Base-by-base conservation (phyloP, 2,888 invertebrate genomes). In the Cataglyphis rosenhaueri region DNA sequence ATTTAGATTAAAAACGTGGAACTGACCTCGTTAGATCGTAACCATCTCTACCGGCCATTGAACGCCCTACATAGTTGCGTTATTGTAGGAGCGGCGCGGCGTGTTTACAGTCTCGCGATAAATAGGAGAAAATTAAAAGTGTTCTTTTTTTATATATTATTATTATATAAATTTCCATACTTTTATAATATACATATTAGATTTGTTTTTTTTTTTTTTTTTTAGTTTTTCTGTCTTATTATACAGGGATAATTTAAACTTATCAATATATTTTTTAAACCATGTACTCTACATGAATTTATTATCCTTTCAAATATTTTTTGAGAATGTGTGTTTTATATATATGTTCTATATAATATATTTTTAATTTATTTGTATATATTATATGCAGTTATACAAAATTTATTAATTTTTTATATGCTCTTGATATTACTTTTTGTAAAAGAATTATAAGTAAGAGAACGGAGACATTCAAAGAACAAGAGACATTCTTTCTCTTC, bases 1-100 rank as follows among this genome's bases (percentile, higher is more conserved):
- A 79, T 84, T 84, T 73, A 68, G 52, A 84, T 84, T 83, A 84
- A 84, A 79, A 84, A 84, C 66, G 66, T 48, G 48, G 66, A 79
- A 71, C 83, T 79, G 78, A 79, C 78, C 78, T 59, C 78, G 71
- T 79, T 79, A 70, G 41, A 62, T 41, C 48, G 62, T 76, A 75
- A 66, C 64, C 52, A 44, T 38, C 61, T 66, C 65, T 44, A 64
- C 64, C 57, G 62, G 82, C 64, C 65, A 57, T 65, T 71, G 82
- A 62, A 62, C 82, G 81, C 73, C 48, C 62, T 62, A 81, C 68
- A 73, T 65, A 65, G 57, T 18, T 18, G 48, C 48, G 59, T 81
- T 59, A 71, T 38, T 73, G 15, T 65, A 44, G 57, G 29, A 76
- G 65, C 78, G 44, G n/a, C 8, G n/a, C 55, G 35, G 76, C 78